Evolutionary conservation across 2,113 vertebrate species (phyloP).

Genomic region (Chloropsis cyanopogon): DNA sequence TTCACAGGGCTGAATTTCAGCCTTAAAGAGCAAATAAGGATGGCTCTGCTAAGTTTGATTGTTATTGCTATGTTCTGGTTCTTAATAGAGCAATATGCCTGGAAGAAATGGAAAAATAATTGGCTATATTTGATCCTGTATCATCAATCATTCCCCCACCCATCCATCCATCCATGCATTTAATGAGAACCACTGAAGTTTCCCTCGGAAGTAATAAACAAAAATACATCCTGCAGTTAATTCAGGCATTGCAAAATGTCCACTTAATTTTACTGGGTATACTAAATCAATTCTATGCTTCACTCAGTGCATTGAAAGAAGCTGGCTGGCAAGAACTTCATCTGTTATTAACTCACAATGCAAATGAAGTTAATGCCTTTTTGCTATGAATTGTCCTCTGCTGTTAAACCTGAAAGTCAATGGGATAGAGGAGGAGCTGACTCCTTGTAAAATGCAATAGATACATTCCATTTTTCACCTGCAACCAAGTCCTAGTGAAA

Average conservation of each 20-base stretch:
- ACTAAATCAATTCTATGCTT: constrained; percentile 52
- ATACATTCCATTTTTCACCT: background rate
- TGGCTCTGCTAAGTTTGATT: background rate
- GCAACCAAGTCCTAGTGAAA: background rate
- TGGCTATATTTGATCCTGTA: constrained; percentile 28
- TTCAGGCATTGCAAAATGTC: constrained; percentile 28
- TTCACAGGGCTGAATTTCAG: background rate
- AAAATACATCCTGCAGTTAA: constrained; percentile 62
- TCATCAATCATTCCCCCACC: constrained; percentile 7
- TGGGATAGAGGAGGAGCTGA: background rate
- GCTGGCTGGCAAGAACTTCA: background rate
- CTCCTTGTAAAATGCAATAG: background rate
- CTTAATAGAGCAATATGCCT: constrained; percentile 45
- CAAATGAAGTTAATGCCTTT: constrained; percentile 2
- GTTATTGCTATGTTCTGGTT: background rate
- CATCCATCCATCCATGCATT: constrained; percentile 9
- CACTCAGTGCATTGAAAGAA: background rate
- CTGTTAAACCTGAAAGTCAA: background rate
- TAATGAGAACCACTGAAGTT: constrained; percentile 53
- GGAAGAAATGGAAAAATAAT: constrained; percentile 62
- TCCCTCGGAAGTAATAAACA: constrained; percentile 52
- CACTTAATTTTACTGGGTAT: constrained; percentile 36
- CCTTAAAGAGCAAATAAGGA: background rate
- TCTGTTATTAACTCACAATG: constrained; percentile 13
- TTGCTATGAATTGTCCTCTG: background rate